Base-by-base conservation (phyloP, 2,888 invertebrate species). In the Mongoloraphidia duomilia region DNA sequence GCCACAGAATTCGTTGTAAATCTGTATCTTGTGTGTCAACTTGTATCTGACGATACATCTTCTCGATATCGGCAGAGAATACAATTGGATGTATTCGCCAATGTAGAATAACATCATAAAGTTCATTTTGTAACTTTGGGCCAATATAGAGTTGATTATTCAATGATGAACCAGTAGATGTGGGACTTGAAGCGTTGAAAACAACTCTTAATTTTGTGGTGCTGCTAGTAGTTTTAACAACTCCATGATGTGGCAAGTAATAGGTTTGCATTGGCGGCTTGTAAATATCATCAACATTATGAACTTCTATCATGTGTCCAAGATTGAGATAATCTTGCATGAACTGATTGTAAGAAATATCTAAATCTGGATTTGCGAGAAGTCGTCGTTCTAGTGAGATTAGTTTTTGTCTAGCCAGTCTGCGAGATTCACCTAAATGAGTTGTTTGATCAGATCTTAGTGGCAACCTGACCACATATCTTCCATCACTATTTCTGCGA, bases 21-120 rank as follows among this genome's bases (percentile, higher is more conserved):
- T 57, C 49, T 3, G 33, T 41, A 35, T 63, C 54, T 2, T 51
- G 46, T 10, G 53, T 52, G 34, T 55, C 42, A 0, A 61, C 47
- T n/a, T 44, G 10, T 9, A 64, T 55, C 49, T 60, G 59, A 1
- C 58, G 53, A 42, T 59, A 64, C 57, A 62, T 63, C 49, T 60
- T 54, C 8, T 50, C 49, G n/a, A 64, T 53, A 44, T 63, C 62
- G 2, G 57, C 59, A 8, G 52, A 52, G 8, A 63, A 39, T 8
- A 59, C 58, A 36, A 57, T 53, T 6, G 47, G 34, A 41, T 58
- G 52, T 3, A 47, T 49, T 14, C 61, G 53, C 55, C 62, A 63
- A 13, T 59, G 52, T 1, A 57, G 6, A 1, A 63, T 13, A 38
- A 61, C 54, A 1, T 55, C 44, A 37, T 59, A 52, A 3, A 63